Evolutionary conservation across 2,888 invertebrate genomes (phyloP).

Genomic region (Euplagia quadripunctaria): DNA sequence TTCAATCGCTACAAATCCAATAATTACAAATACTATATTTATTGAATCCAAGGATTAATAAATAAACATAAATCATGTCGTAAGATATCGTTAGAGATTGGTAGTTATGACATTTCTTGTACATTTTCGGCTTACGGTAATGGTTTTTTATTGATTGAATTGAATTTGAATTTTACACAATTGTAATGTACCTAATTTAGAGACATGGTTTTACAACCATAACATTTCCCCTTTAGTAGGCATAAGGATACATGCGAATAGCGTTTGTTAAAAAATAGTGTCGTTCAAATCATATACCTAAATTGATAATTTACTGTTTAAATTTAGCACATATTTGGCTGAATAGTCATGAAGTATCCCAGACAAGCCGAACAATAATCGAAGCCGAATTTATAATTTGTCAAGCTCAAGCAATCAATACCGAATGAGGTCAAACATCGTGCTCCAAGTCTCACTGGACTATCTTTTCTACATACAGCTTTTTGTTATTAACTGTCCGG

Average conservation of each 20-base stretch:
- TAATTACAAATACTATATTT: conserved; percentile 25
- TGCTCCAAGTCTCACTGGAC: too few relatives aligned
- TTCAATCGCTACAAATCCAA: conserved; percentile 31
- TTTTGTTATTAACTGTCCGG: too few relatives aligned
- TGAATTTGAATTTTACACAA: too few relatives aligned
- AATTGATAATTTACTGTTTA: conserved; percentile 1
- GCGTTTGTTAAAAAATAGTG: too few relatives aligned
- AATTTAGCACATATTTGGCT: background rate
- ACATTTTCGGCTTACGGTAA: background rate
- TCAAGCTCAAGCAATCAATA: conserved; percentile 27
- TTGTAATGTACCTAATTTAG: too few relatives aligned
- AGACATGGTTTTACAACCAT: too few relatives aligned
- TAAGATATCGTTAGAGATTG: background rate
- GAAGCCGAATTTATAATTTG: conserved; percentile 17
- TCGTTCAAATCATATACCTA: too few relatives aligned
- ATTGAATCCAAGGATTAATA: conserved; percentile 28
- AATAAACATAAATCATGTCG: conserved; percentile 27
- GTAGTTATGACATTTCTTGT: background rate
- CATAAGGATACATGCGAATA: too few relatives aligned
- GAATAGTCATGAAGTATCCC: background rate
- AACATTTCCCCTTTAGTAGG: too few relatives aligned
- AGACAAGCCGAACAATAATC: background rate
- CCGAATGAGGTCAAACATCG: conserved; percentile 45
- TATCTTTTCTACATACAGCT: too few relatives aligned
- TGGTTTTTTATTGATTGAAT: too few relatives aligned